Evolutionary conservation across 2,888 invertebrate species (phyloP), one percentile per base, ranked within the genome.

Genomic region (Altica lythri): DNA sequence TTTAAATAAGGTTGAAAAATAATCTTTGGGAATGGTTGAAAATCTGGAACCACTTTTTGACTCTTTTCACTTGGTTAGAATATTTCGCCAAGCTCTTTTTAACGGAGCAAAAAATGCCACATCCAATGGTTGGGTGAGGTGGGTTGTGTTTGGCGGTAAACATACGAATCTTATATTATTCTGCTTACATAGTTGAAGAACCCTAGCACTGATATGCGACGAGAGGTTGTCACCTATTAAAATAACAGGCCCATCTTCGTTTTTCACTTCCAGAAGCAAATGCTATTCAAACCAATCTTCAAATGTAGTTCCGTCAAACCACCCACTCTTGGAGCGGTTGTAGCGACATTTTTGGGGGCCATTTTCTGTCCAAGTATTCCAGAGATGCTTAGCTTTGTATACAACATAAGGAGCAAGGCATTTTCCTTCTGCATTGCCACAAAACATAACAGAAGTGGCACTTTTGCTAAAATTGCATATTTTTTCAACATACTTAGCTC

Each of bases 301-400:
- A 51, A 63, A 67, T 12, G 50, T 54, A 10, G 30, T 18, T 4
- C 18, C 50, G 38, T 66, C 63, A 30, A 67, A 57, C 66, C 65
- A 66, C 1, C 73, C 73, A 53, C 62, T 66, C 52, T 67, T 68
- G 5, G 68, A 64, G 10, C 68, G 48, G 53, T 71, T 74, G 53
- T 73, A 77, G 3, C 68, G 45, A 48, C 61, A 40, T 55, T 66
- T 48, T 35, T 34, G 35, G 8, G 72, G 74, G 10, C 75, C 75
- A 38, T 69, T 68, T 59, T 68, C 67, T 9, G 63, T 65, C 75
- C 74, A 76, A 5, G 66, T 64, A 12, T 60, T 53, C 63, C 64
- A 70, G 16, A 75, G 25, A 38, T 67, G 47, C 53, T 68, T 60
- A 9, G 70, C 53, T 53, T 68, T 70, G 52, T 68, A 68, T n/a